Percentiles rank a stretch among this genome's conserved stretches.
phyloP scores from a whole-genome alignment of 2,113 vertebrate genomes.

The Ciconia boyciana region DNA sequence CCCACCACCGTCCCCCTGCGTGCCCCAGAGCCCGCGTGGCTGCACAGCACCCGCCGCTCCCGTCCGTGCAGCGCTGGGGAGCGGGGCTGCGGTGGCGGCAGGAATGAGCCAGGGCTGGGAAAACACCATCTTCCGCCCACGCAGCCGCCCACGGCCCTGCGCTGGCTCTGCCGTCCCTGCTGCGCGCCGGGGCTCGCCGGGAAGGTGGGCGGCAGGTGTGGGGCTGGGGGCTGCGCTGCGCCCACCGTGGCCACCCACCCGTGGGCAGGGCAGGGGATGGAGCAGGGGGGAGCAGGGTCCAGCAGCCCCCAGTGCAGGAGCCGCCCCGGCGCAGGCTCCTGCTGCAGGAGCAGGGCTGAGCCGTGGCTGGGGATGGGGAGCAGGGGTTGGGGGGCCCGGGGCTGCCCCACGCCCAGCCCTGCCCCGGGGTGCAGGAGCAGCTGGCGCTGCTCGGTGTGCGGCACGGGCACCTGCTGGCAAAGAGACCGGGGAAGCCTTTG shows the following conservation, averaged over 20 bases:
- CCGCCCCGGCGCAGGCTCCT: rapidly evolving
- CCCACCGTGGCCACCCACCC: not conserved
- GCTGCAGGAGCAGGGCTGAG: not conserved
- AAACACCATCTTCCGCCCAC: conserved; percentile 24
- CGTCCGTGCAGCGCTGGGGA: not conserved
- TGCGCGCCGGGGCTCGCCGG: not conserved
- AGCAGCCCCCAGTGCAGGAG: not conserved
- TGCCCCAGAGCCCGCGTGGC: rapidly evolving
- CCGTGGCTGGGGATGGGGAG: not conserved
- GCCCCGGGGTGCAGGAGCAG: not conserved
- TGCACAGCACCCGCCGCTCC: rapidly evolving
- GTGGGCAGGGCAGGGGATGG: not conserved
- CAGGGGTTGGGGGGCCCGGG: rapidly evolving
- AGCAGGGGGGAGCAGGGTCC: not conserved
- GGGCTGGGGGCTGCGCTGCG: not conserved
- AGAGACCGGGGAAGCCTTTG: not conserved
- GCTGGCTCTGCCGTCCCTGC: not conserved
- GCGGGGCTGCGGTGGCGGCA: not conserved
- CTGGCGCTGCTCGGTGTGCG: not conserved
- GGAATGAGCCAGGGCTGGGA: not conserved
- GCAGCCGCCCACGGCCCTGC: not conserved
- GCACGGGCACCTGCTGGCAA: not conserved
- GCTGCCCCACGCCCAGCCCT: not conserved
- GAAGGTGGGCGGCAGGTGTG: not conserved
- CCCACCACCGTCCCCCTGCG: rapidly evolving